Base-by-base conservation (phyloP, 2,888 invertebrate species). In the Incurvaria masculella region DNA sequence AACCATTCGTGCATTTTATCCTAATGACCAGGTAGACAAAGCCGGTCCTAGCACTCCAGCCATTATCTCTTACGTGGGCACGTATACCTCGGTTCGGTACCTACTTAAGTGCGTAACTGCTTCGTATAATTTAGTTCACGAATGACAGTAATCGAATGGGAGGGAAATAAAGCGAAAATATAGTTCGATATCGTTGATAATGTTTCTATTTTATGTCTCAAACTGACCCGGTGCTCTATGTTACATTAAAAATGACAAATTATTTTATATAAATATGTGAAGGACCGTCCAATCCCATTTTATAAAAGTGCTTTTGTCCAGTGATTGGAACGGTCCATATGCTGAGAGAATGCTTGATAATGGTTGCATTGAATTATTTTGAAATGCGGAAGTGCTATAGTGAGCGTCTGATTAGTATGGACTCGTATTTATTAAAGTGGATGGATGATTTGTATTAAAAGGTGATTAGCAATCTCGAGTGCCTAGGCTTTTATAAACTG, bases 401-500 rank as follows among this genome's bases (percentile, higher is more conserved):
- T n/a, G n/a, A n/a, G n/a, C n/a, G n/a, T n/a, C n/a, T n/a, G n/a
- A 75, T 76, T 72, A 72, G 76, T 72, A 72, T 72, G 76, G 16
- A 64, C 63, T 72, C 68, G 63, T 54, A 54, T 58, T 65, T 45
- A 56, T 64, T 68, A 73, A 11, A 33, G 33, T 3, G 71, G 66
- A 61, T 69, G 68, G 73, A 72, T 33, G 33, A 14, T 4, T 33
- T n/a, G 14, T 33, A 33, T 33, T 33, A 33, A n/a, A 33, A 33
- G 33, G 33, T 33, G 33, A 33, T 70, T 74, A 75, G 78, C 75
- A 78, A 78, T 78, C 78, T 78, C 78, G 78, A 78, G 78, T 78
- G 78, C 78, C 78, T 78, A 76, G 71, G 78, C 78, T 76, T 76
- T 33, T 76, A 75, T 78, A 75, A 74, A 76, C 69, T 72, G 70